These are phyloP conservation scores for Xyrauchen texanus DNA, from an alignment of 2,113 vertebrate species.

Conservation along the genomic window DNA sequence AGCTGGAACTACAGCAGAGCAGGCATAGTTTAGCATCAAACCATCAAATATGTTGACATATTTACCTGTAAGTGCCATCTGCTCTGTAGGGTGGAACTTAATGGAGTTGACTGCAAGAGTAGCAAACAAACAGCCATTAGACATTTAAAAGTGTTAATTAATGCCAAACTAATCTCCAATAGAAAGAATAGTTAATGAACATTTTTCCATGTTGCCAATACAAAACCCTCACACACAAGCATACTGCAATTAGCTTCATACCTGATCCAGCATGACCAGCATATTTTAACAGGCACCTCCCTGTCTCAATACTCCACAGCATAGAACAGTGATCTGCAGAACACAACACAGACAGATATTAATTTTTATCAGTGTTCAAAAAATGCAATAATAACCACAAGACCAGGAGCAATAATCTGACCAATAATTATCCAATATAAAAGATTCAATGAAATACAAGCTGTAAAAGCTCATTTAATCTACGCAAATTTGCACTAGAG, in stretches of 20 bases:
- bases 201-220: too few relatives aligned
- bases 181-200: too few relatives aligned
- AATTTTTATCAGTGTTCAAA: too few relatives aligned
- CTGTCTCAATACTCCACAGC: conserved; percentile 98
- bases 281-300: conserved; percentile 91
- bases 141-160: too few relatives aligned
- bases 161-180: too few relatives aligned
- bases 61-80: conserved; percentile 95
- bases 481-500: too few relatives aligned
- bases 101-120: conserved; percentile 92
- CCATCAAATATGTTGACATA: not conserved
- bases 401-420: too few relatives aligned
- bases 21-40: not conserved
- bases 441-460: too few relatives aligned
- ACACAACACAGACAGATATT: not conserved
- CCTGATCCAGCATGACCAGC: conserved; percentile 95
- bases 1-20: not conserved
- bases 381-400: too few relatives aligned
- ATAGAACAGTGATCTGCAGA: conserved; percentile 90
- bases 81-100: conserved; percentile 97
- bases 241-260: conserved; percentile 54
- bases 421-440: too few relatives aligned
- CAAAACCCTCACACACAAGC: not conserved
- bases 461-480: too few relatives aligned
- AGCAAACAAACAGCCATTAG: not conserved